These are phyloP conservation scores for Calypte anna DNA, from an alignment of 2,113 vertebrate species.

Conservation along the genomic window DNA sequence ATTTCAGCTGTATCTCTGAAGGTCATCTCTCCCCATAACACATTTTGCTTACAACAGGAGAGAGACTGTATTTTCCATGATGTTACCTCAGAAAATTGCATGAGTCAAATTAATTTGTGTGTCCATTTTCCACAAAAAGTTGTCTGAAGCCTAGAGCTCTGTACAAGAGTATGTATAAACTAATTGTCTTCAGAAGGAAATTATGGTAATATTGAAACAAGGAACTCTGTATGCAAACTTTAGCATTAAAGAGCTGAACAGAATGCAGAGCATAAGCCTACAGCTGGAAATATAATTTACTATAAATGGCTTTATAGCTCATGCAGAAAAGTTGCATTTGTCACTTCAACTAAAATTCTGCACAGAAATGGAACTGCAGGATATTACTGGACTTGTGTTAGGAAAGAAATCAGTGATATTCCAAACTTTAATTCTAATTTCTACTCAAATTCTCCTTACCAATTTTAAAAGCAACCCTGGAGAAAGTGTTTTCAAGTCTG, in stretches of 20 bases:
- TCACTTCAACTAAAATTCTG: neutral
- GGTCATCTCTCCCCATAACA: constrained; percentile 66
- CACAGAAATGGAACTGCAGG: neutral
- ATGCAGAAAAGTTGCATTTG: neutral
- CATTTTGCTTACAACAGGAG: constrained; percentile 56
- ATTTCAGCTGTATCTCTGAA: constrained; percentile 71
- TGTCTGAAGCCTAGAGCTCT: neutral
- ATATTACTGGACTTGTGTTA: neutral
- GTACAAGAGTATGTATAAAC: neutral
- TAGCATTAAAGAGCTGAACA: neutral
- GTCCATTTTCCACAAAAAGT: neutral
- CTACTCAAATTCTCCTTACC: neutral
- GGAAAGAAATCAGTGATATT: neutral
- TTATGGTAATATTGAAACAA: neutral
- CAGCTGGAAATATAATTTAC: neutral
- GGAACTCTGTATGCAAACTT: neutral
- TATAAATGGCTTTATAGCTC: neutral
- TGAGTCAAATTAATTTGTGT: constrained; percentile 56
- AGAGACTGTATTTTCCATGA: constrained; percentile 33
- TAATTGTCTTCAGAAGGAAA: constrained; percentile 12
- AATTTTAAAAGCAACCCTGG: neutral
- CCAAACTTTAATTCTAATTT: neutral
- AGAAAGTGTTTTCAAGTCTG: neutral
- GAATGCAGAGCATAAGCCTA: neutral
- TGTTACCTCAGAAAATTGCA: constrained; percentile 40